Percentiles rank a stretch among this genome's conserved stretches.
Evolutionary conservation across 2,888 invertebrate genomes (phyloP).

Genomic region (Dioctria rufipes): DNA sequence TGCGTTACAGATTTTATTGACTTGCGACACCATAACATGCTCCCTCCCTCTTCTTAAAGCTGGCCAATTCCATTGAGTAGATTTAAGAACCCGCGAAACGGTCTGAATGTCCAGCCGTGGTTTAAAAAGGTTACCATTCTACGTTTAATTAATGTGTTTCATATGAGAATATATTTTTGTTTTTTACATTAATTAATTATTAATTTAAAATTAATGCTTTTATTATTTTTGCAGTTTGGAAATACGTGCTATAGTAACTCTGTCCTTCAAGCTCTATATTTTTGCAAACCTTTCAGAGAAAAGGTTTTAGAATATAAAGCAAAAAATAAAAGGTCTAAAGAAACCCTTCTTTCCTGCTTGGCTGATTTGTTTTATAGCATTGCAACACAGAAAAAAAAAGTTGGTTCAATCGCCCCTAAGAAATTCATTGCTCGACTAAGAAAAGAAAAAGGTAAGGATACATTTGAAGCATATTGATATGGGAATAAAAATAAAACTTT

Average conservation of each 20-base stretch:
- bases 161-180: not conserved
- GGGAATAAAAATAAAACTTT: slow-evolving; percentile 62
- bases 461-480: not conserved
- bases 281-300: slow-evolving; percentile 99
- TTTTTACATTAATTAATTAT: slow-evolving; percentile 28
- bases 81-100: too few relatives aligned
- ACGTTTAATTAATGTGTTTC: too few relatives aligned
- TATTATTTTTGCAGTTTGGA: slow-evolving; percentile 85
- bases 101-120: too few relatives aligned
- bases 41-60: too few relatives aligned
- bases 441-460: slow-evolving; percentile 91
- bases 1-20: too few relatives aligned
- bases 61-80: too few relatives aligned
- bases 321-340: slow-evolving; percentile 95
- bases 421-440: slow-evolving; percentile 98
- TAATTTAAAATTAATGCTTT: not conserved
- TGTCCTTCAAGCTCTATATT: slow-evolving; percentile 98
- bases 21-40: too few relatives aligned
- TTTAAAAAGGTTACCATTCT: too few relatives aligned
- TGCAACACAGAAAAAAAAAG: slow-evolving; percentile 99
- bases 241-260: slow-evolving; percentile 99
- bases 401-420: slow-evolving; percentile 99
- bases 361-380: slow-evolving; percentile 99
- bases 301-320: slow-evolving; percentile 98
- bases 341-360: slow-evolving; percentile 96